Conservation (phyloP, 1,140 invertebrate species). For the Zaprionus tsacasi region DNA sequence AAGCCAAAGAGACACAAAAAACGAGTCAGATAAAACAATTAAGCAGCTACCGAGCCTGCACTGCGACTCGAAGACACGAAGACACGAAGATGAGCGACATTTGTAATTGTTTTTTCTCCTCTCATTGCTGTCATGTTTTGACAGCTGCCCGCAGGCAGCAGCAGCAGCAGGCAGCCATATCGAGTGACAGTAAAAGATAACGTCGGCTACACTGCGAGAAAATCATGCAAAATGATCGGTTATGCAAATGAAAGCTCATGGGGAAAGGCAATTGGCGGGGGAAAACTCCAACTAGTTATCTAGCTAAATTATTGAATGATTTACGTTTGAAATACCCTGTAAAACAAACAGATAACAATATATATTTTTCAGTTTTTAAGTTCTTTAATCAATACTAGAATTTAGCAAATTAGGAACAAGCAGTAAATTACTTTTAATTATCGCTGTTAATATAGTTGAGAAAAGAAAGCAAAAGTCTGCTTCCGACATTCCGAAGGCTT, state of each 20-base stretch:
- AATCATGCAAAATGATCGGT: neutral
- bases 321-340: neutral
- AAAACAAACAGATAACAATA: neutral
- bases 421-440: too few relatives aligned
- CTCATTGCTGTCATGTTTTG: conserved; percentile 5
- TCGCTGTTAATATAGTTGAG: too few relatives aligned
- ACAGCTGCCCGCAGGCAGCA: conserved; percentile 6
- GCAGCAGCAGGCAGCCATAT: neutral
- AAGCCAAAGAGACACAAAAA: conserved; percentile 1
- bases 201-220: conserved; percentile 3
- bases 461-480: too few relatives aligned
- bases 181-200: neutral
- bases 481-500: too few relatives aligned
- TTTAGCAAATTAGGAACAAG: too few relatives aligned
- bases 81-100: conserved; percentile 6
- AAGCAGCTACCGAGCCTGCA: conserved; percentile 10
- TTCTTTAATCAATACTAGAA: too few relatives aligned
- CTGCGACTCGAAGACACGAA: neutral
- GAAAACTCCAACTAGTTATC: neutral
- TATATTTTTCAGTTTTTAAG: too few relatives aligned
- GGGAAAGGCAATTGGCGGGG: neutral
- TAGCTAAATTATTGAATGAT: neutral
- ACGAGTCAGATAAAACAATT: conserved; percentile 10
- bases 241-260: neutral
- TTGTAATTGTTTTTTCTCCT: conserved; percentile 9